Percentiles rank a stretch among this genome's conserved stretches.
phyloP scores from a whole-genome alignment of 2,797 vertebrate species.

The Nyctalus aviator region DNA sequence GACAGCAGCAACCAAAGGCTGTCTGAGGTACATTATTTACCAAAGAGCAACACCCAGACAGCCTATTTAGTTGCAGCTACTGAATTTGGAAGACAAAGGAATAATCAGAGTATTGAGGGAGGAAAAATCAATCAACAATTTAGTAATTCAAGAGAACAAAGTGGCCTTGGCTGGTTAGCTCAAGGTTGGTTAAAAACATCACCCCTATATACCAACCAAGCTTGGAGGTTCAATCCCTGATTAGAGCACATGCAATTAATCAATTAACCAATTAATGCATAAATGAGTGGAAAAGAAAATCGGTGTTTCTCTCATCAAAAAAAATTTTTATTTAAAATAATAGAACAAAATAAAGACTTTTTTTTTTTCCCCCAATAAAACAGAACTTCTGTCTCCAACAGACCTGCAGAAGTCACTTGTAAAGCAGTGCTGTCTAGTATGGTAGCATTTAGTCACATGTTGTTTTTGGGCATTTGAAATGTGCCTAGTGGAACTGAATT shows the following conservation, averaged over 20 bases:
- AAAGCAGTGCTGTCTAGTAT: background rate
- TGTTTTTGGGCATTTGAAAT: background rate
- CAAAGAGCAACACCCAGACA: background rate
- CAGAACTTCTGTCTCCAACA: background rate
- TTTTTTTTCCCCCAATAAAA: slow-evolving; percentile 34
- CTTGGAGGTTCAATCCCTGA: background rate
- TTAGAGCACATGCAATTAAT: background rate
- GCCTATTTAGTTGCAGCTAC: background rate
- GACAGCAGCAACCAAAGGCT: background rate
- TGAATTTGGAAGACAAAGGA: slow-evolving; percentile 20
- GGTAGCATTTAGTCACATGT: background rate
- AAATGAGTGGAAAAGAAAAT: background rate
- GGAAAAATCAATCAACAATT: background rate
- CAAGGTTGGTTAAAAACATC: background rate
- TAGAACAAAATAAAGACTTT: background rate
- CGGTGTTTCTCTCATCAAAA: background rate
- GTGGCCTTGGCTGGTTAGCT: background rate
- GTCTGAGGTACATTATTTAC: background rate
- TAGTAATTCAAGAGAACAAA: slow-evolving; percentile 13
- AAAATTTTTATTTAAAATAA: background rate
- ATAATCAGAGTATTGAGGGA: background rate
- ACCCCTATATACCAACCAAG: background rate
- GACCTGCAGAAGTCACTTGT: background rate
- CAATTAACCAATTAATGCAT: background rate
- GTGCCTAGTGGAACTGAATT: background rate